Conservation (phyloP, 1,140 invertebrate species). For the Drosophila biarmipes region DNA sequence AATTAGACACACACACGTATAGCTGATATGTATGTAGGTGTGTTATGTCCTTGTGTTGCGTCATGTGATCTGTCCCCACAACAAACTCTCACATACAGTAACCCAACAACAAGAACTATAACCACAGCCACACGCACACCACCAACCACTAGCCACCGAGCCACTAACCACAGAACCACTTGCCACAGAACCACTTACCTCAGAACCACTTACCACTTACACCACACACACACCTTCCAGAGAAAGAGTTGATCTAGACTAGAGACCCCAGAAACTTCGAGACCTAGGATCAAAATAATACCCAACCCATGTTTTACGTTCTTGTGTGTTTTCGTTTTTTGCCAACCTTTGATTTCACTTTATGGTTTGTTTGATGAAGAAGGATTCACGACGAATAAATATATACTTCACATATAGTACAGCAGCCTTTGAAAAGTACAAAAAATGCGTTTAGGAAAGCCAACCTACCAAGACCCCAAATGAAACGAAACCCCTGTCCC, state of each 20-base stretch:
- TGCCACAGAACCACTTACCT: slow-evolving; percentile 10
- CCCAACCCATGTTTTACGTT: slow-evolving; percentile 51
- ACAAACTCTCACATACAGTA: slow-evolving; percentile 28
- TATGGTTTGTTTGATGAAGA: slow-evolving; percentile 54
- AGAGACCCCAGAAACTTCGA: slow-evolving; percentile 33
- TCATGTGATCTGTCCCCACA: slow-evolving; percentile 71
- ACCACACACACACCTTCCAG: slow-evolving; percentile 23
- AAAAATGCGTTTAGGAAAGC: slow-evolving; percentile 27
- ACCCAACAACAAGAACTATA: slow-evolving; percentile 15
- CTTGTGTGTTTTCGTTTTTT: slow-evolving; percentile 55
- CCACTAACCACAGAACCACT: slow-evolving; percentile 16
- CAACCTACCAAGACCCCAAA: slow-evolving; percentile 24
- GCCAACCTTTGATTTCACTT: slow-evolving; percentile 58
- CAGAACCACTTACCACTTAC: slow-evolving; percentile 18
- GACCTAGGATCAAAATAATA: slow-evolving; percentile 35
- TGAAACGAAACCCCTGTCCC: slow-evolving; percentile 3
- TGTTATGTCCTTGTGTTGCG: slow-evolving; percentile 71
- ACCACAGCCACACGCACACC: slow-evolving; percentile 10
- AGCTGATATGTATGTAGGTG: slow-evolving; percentile 66
- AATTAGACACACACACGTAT: slow-evolving; percentile 54
- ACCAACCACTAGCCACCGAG: slow-evolving; percentile 13
- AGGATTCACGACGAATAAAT: slow-evolving; percentile 67
- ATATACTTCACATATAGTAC: slow-evolving; percentile 82
- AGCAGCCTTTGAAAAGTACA: slow-evolving; percentile 75
- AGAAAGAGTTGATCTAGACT: slow-evolving; percentile 53